Base-by-base conservation (phyloP, 2,797 vertebrate species). In the Gephyroberyx darwinii region DNA sequence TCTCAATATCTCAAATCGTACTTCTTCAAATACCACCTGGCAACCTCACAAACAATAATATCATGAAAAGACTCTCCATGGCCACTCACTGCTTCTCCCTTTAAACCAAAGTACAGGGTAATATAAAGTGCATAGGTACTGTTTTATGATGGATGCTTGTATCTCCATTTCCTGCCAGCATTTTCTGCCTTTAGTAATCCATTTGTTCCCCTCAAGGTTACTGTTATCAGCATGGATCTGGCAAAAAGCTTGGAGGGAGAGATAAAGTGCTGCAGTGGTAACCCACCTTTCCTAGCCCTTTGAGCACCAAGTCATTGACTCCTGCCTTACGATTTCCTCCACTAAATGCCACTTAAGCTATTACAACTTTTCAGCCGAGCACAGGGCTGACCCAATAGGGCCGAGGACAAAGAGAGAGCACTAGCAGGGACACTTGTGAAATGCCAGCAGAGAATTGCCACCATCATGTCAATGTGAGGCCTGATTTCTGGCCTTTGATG, bases 291-390 rank as follows among this genome's bases (percentile, higher is more conserved):
- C 80, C 85, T 79, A 88, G 85, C 90, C 88, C 90, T 90, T 89
- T 90, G 88, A 89, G 90, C 90, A 86, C 89, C 89, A 77, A 84
- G 83, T 90, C 89, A 90, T 93, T 91, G 93, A 94, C 92, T 92
- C 88, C 79, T 83, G 89, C 89, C 91, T 87, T 88, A 89, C 83
- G 82, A 92, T 89, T 90, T 90, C 83, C 77, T 83, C 86, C 90
- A 91, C 91, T 93, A 94, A 95, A 93, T 93, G 90, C 91, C 92
- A 94, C 91, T 94, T 93, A 92, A 92, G 91, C 92, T 93, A 94
- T 94, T 94, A 93, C 90, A 93, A 90, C 89, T 93, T 90, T 92
- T 87, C 88, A 89, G 88, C 92, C 85, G 80, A 89, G 90, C 88
- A 88, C 88, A 86, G 83, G 43, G 80, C 74, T 89, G 91, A 92